A percentile compares a stretch with the other conserved stretches of the same genome.
These are phyloP conservation scores for Metellina segmentata DNA, from an alignment of 2,888 invertebrate genomes.

Conservation along the genomic window DNA sequence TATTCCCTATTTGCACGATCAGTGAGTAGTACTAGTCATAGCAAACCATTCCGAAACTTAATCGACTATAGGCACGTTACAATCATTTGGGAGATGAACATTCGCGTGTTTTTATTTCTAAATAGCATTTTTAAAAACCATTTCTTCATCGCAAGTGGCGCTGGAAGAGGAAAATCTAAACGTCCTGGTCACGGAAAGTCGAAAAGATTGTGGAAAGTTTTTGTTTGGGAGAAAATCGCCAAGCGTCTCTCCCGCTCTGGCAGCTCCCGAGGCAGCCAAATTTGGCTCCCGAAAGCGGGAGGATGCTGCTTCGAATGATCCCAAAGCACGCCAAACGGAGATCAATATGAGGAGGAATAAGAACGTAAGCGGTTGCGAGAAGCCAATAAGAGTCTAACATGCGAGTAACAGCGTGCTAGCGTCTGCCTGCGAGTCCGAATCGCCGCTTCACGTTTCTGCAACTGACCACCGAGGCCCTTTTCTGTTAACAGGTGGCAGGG, in stretches of 20 bases:
- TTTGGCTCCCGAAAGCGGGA: constrained; percentile 53
- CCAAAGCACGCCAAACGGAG: constrained; percentile 11
- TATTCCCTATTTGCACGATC: background rate
- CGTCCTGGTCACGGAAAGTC: constrained; percentile 48
- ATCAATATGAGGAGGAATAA: constrained; percentile 46
- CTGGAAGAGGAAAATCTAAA: constrained; percentile 22
- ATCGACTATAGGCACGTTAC: constrained; percentile 35
- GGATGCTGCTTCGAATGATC: constrained; percentile 24
- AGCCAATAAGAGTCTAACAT: constrained; percentile 42
- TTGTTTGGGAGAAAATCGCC: constrained; percentile 26
- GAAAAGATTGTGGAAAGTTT: constrained; percentile 27
- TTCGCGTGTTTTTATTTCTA: constrained; percentile 44
- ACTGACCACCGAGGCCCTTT: constrained; percentile 35
- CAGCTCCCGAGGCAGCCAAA: constrained; percentile 46
- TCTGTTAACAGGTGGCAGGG: constrained; percentile 68
- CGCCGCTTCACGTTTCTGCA: constrained; percentile 11
- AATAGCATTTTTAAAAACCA: constrained; percentile 5
- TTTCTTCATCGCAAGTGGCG: background rate
- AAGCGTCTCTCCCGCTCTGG: background rate
- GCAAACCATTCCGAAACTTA: constrained; percentile 9
- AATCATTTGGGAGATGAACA: constrained; percentile 6
- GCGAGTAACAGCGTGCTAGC: constrained; percentile 36
- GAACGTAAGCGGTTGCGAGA: constrained; percentile 10
- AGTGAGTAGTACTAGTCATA: background rate
- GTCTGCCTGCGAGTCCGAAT: background rate